Conservation (phyloP, 2,888 invertebrate genomes). For the Andrena chrysosceles region DNA sequence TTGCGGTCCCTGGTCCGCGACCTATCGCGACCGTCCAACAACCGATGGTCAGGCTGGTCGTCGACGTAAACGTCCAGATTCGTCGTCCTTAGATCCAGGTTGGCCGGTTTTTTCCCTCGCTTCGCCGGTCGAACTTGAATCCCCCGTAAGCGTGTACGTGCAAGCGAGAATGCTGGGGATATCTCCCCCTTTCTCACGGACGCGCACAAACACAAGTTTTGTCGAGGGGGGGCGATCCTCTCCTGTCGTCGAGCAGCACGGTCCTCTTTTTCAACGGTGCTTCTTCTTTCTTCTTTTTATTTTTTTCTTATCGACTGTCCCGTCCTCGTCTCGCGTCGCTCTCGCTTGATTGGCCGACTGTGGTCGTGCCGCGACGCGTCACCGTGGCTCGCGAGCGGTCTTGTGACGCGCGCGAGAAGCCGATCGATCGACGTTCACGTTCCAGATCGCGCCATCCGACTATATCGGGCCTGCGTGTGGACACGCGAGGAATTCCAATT, state of each 20-base stretch:
- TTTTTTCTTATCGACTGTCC: neutral
- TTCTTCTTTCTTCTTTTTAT: neutral
- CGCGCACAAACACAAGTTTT: neutral
- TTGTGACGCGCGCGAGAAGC: conserved; percentile 60
- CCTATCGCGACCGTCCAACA: conserved; percentile 34
- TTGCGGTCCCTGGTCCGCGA: conserved; percentile 35
- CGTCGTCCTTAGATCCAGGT: conserved; percentile 65
- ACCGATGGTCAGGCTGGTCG: conserved; percentile 34
- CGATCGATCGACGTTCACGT: conserved; percentile 68
- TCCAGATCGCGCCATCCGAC: conserved; percentile 69
- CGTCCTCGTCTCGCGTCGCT: neutral
- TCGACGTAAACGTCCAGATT: conserved; percentile 45
- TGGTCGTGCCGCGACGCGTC: conserved; percentile 33
- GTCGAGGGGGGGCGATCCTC: neutral
- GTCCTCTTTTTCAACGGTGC: neutral
- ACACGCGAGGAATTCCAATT: conserved; percentile 69
- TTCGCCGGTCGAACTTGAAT: neutral
- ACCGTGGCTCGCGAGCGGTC: conserved; percentile 49
- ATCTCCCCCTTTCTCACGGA: neutral
- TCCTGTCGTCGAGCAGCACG: neutral
- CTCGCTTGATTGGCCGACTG: neutral
- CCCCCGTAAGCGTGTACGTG: neutral
- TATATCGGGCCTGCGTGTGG: conserved; percentile 68
- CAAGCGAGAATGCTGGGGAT: neutral
- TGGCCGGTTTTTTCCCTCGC: conserved; percentile 31